Evolutionary conservation across 2,888 invertebrate species (phyloP).

Genomic region (Ellobium chinense): DNA sequence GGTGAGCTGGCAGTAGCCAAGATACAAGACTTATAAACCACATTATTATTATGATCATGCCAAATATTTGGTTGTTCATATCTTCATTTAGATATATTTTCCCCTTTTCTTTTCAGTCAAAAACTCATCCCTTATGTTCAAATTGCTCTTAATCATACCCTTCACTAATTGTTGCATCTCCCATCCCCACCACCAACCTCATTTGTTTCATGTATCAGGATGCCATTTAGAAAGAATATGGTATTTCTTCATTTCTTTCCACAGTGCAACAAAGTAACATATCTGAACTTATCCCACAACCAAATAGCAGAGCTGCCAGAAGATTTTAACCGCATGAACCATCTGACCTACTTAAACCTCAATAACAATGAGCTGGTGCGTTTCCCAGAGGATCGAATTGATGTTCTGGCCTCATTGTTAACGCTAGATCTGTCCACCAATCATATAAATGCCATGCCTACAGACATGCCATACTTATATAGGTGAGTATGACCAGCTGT

Average conservation of each 20-base stretch:
- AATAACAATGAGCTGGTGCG: slow-evolving; percentile 70
- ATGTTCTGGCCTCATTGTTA: slow-evolving; percentile 87
- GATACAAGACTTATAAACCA: too few relatives aligned
- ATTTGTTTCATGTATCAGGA: too few relatives aligned
- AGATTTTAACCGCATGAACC: slow-evolving; percentile 71
- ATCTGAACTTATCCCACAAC: slow-evolving; percentile 73
- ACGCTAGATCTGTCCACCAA: slow-evolving; percentile 90
- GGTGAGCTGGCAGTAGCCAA: too few relatives aligned
- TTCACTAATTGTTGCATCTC: too few relatives aligned
- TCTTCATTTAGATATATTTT: too few relatives aligned
- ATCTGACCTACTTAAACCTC: slow-evolving; percentile 70
- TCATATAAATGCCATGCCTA: slow-evolving; percentile 85
- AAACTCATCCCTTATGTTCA: too few relatives aligned
- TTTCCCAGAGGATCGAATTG: slow-evolving; percentile 81
- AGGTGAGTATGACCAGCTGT: slow-evolving; percentile 43
- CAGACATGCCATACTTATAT: slow-evolving; percentile 74
- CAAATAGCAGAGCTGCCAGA: slow-evolving; percentile 70
- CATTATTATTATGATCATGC: not conserved
- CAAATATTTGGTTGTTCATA: not conserved
- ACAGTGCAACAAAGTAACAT: slow-evolving; percentile 6
- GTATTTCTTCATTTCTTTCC: too few relatives aligned
- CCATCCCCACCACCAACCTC: too few relatives aligned
- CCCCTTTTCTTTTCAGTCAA: too few relatives aligned
- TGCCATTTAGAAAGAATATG: too few relatives aligned
- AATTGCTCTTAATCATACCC: too few relatives aligned